Percentiles rank a stretch among this genome's conserved stretches.
Conservation (phyloP, 2,888 invertebrate genomes). For the Campoplex nolae region DNA sequence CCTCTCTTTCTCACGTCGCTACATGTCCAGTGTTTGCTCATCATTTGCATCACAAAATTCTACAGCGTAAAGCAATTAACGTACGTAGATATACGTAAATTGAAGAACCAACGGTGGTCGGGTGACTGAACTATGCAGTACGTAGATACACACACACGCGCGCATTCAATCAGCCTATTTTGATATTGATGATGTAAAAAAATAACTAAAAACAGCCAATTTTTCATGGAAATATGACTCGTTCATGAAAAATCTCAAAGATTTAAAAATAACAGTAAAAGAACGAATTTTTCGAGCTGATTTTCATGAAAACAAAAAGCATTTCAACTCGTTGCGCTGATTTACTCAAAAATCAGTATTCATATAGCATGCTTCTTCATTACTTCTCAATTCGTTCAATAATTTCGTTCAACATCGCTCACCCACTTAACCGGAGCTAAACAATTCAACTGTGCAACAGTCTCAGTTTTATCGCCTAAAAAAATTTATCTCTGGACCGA, state of each 20-base stretch:
- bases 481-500: too few species aligned
- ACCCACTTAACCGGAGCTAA: too few species aligned
- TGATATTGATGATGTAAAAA: conserved; percentile 73
- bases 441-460: too few species aligned
- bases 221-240: conserved; percentile 73
- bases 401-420: too few species aligned
- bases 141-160: background rate
- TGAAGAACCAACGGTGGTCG: conserved; percentile 67
- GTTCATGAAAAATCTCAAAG: background rate
- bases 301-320: background rate
- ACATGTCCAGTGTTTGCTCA: background rate
- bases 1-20: conserved; percentile 1
- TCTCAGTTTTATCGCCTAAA: too few species aligned
- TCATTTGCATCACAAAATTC: conserved; percentile 53
- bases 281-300: background rate
- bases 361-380: too few species aligned
- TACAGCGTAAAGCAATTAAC: conserved; percentile 69
- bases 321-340: background rate
- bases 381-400: too few species aligned
- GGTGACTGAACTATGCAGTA: conserved; percentile 30
- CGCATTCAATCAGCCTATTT: background rate
- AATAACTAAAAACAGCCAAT: conserved; percentile 72
- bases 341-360: background rate
- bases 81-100: conserved; percentile 71
- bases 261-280: background rate